Percentiles rank a stretch among this genome's conserved stretches.
These are phyloP conservation scores for Felis chaus DNA, from an alignment of 2,113 vertebrate genomes.

Conservation along the genomic window DNA sequence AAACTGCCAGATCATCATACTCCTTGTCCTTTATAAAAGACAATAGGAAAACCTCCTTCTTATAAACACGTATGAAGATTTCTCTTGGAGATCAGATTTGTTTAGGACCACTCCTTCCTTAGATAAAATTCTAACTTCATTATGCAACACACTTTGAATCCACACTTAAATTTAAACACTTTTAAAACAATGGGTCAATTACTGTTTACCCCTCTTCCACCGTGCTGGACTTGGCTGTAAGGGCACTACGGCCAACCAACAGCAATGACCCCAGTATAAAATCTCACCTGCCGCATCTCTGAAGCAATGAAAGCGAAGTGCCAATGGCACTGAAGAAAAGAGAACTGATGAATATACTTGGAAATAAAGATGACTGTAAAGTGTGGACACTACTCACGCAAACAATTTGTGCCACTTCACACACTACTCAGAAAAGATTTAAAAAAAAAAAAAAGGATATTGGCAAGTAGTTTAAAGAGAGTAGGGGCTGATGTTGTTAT, in stretches of 20 bases:
- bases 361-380: background rate
- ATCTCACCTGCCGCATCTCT: background rate
- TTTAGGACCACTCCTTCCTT: background rate
- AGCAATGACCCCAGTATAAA: background rate
- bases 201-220: background rate
- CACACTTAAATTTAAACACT: constrained; percentile 24
- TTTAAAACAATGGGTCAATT: constrained; percentile 9
- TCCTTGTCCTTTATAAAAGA: background rate
- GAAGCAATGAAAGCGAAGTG: background rate
- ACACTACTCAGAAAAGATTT: background rate
- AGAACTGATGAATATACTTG: background rate
- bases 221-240: background rate
- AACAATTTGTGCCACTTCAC: background rate
- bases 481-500: background rate
- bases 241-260: background rate
- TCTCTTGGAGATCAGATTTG: background rate
- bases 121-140: constrained; percentile 3
- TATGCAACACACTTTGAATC: background rate
- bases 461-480: background rate
- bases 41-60: background rate
- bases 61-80: background rate
- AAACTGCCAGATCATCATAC: background rate
- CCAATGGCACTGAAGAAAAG: background rate
- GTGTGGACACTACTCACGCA: background rate
- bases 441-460: background rate